Conservation (phyloP, 2,888 invertebrate genomes). For the Lingula anatina region DNA sequence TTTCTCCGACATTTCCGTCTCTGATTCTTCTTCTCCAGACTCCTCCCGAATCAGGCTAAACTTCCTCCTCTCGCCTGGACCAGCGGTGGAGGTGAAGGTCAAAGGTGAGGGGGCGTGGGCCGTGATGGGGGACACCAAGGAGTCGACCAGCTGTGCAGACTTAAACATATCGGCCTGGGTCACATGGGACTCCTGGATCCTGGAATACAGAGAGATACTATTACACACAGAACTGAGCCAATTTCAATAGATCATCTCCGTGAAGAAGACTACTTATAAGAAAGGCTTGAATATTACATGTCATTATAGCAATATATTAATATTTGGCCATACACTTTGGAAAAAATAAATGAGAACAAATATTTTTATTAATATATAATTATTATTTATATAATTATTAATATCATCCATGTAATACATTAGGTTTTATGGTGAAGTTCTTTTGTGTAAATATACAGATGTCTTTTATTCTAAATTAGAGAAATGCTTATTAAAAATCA, state of each 20-base stretch:
- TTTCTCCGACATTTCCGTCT: slow-evolving; percentile 8
- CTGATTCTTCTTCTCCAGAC: slow-evolving; percentile 68
- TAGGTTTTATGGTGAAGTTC: too few relatives aligned
- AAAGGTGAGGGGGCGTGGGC: slow-evolving; percentile 26
- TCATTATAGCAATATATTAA: neutral
- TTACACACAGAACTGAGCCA: slow-evolving; percentile 21
- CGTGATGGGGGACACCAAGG: slow-evolving; percentile 43
- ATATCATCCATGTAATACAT: too few relatives aligned
- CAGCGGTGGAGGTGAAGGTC: slow-evolving; percentile 8
- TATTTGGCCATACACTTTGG: too few relatives aligned
- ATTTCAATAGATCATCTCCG: neutral
- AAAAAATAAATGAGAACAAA: too few relatives aligned
- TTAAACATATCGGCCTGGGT: too few relatives aligned
- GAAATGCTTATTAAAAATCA: too few relatives aligned
- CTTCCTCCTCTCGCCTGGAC: slow-evolving; percentile 65
- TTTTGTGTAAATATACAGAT: too few relatives aligned
- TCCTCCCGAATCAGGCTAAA: slow-evolving; percentile 92
- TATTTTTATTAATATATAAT: too few relatives aligned
- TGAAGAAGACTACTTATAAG: slow-evolving; percentile 2
- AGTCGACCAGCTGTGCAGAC: slow-evolving; percentile 16
- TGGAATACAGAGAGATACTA: too few relatives aligned
- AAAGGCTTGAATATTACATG: neutral
- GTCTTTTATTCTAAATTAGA: too few relatives aligned
- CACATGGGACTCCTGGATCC: too few relatives aligned
- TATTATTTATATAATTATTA: too few relatives aligned